Evolutionary conservation across 2,888 invertebrate genomes (phyloP), one percentile per base, ranked within the genome.

Genomic region (Pseudeuparius sepicola): DNA sequence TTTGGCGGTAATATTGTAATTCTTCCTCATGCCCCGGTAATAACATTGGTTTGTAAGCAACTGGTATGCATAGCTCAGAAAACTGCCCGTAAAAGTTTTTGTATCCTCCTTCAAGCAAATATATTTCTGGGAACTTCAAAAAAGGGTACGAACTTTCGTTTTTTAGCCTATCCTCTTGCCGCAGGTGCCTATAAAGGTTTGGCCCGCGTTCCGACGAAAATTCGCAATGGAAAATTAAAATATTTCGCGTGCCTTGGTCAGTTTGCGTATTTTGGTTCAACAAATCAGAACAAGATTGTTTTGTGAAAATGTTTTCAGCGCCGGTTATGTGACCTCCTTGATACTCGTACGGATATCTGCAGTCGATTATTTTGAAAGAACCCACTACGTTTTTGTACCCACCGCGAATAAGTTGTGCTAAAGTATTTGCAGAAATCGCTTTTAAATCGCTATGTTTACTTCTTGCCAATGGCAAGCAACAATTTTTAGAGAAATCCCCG

Each of bases 161-260:
- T 14, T 11, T 34, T 11, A 14, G 31, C 7, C 42, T 16, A 12
- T 42, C 42, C 32, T 42, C 42, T n/a, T 40, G 34, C 14, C 42
- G 31, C 14, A 42, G 24, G 25, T 39, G 14, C 11, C 42, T 31
- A 18, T 34, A 40, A 14, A 40, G 23, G 24, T 42, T 42, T 33
- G 42, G 42, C n/a, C 42, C 39, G 20, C 42, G 27, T 20, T 42
- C 39, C 7, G 42, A 34, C 14, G 42, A 42, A 37, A 39, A 42
- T 36, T 42, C 42, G 15, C 42, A 42, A 15, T 42, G 42, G 20
- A 42, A 42, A 11, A 42, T 40, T 17, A 42, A 30, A 17, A 42
- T 32, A 7, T 14, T 16, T n/a, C n/a, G n/a, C n/a, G n/a, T n/a
- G 2, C 35, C 34, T 25, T 37, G 36, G 2, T 29, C 33, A 14